Evolutionary conservation across 2,888 invertebrate species (phyloP), one percentile per base, ranked within the genome.

Genomic region (Branchipolynoe longqiensis): DNA sequence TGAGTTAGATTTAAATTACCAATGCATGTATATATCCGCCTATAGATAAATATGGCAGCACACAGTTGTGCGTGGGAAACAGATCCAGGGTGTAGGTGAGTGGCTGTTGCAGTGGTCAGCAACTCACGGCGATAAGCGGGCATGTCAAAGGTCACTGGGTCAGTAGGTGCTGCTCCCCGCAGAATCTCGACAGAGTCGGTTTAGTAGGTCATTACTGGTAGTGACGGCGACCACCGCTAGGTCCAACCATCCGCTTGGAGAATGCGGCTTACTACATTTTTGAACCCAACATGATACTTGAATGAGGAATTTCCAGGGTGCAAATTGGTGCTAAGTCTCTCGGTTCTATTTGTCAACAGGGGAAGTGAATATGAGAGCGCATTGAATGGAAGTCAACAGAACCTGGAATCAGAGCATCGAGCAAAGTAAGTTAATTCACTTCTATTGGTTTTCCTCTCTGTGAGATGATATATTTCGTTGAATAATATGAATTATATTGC

Each of bases 351-450:
- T 84, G 54, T 85, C 91, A 91, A 28, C 90, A 94, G 95, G 89
- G 94, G 96, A 89, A 92, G 94, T 86, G 96, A 96, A 89, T 96
- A 95, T 94, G 96, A 96, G 90, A 94, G 94, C 48, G 88, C 91
- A 3, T 86, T 92, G n/a, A 87, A 90, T 31, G 91, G 91, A 62
- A 92, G 92, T 85, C 90, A 89, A 78, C 90, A 90, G 58, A 87
- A 88, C 18, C 87, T 90, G 1, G 93, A 93, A 2, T 93, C 92
- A 4, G 90, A 91, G 85, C 91, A 93, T 81, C 93, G 92, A 90
- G 91, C 92, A 40, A 93, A 93, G 94, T 94, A 90, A 91, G 92
- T 90, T 38, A 48, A 48, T 48, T 48, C 48, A 48, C 18, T 48
- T 48, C 8, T 12, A n/a, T n/a, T n/a, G n/a, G n/a, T n/a, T n/a